phyloP scores from a whole-genome alignment of 2,113 vertebrate species.

The Smithornis capensis region DNA sequence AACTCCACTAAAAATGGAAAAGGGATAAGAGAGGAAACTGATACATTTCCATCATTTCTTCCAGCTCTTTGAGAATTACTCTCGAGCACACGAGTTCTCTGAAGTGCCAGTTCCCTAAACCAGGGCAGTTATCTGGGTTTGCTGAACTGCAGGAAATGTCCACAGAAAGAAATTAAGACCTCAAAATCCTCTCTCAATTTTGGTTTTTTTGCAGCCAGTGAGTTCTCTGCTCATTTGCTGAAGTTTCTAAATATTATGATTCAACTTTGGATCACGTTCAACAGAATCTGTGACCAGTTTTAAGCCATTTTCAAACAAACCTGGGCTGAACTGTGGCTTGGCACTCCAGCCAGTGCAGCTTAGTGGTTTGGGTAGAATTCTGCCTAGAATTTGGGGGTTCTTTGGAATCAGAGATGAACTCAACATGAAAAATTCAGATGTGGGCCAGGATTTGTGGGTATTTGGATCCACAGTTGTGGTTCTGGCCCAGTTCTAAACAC shows the following conservation, averaged over 20 bases:
- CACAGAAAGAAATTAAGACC: not conserved
- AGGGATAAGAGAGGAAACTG: not conserved
- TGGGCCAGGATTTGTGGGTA: not conserved
- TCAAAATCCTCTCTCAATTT: not conserved
- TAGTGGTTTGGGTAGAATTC: slow-evolving; percentile 14
- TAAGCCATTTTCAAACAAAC: slow-evolving; percentile 34
- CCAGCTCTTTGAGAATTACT: not conserved
- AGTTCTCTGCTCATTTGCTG: not conserved
- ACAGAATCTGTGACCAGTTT: slow-evolving; percentile 3
- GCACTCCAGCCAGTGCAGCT: not conserved
- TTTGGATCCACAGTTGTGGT: not conserved
- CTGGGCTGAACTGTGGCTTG: slow-evolving; percentile 42
- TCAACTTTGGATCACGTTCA: not conserved
- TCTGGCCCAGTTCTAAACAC: not conserved
- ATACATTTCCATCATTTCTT: not conserved
- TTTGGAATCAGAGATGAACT: slow-evolving; percentile 27
- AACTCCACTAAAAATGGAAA: slow-evolving; percentile 51
- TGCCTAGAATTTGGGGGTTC: not conserved
- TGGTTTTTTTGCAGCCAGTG: not conserved
- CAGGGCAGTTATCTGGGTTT: not conserved
- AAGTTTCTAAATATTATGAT: slow-evolving; percentile 18
- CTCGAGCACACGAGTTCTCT: not conserved
- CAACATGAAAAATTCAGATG: slow-evolving; percentile 1
- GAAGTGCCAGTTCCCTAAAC: not conserved
- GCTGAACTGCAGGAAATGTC: not conserved